Evolutionary conservation across 2,888 invertebrate genomes (phyloP).

Genomic region (Poecilobothrus nobilitatus): DNA sequence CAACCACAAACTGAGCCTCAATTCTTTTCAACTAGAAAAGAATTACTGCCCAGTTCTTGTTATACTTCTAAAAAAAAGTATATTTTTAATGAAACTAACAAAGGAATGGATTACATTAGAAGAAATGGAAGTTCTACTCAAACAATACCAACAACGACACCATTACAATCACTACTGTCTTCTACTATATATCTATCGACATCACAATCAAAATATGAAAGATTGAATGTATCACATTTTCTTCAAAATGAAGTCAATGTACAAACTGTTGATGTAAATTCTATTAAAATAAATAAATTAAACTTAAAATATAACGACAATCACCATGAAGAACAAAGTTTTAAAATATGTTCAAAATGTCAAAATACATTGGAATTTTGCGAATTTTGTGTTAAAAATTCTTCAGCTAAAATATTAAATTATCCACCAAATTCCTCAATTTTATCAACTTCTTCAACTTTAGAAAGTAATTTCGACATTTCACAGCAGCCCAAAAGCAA

Average conservation of each 20-base stretch:
- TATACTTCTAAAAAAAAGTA: no score
- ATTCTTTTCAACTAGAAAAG: no score
- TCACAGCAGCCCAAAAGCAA: constrained; percentile 15
- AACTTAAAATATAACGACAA: no score
- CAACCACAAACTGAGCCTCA: no score
- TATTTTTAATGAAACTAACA: no score
- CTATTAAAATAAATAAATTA: background rate
- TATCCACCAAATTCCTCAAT: background rate
- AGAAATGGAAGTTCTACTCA: no score
- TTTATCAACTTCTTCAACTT: background rate
- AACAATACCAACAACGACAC: no score
- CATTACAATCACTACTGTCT: background rate
- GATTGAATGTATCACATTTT: background rate
- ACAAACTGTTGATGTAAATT: background rate
- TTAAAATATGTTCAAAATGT: constrained; percentile 31
- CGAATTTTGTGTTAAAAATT: constrained; percentile 38
- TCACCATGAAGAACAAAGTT: no score
- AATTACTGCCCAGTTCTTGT: no score
- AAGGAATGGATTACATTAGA: no score
- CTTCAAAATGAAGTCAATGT: background rate
- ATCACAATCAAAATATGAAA: constrained; percentile 10
- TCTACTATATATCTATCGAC: constrained; percentile 8
- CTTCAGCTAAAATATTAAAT: constrained; percentile 11
- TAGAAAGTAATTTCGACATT: constrained; percentile 6
- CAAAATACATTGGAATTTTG: constrained; percentile 35